Percentiles rank a stretch among this genome's conserved stretches.
These are phyloP conservation scores for Oncorhynchus clarkii DNA, from an alignment of 2,113 vertebrate species.

Conservation along the genomic window DNA sequence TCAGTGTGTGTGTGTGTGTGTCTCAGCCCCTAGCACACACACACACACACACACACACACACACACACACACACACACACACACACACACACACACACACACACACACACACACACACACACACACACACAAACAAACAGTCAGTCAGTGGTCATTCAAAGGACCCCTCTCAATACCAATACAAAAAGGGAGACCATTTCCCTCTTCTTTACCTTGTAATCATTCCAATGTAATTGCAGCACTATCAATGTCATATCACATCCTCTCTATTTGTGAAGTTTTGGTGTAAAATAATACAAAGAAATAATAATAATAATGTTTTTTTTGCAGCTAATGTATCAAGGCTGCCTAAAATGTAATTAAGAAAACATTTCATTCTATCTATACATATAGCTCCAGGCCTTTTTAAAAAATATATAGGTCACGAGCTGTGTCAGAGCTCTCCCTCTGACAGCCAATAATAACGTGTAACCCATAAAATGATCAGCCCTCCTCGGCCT, in stretches of 20 bases:
- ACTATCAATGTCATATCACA: conserved; percentile 22
- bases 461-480: conserved; percentile 76
- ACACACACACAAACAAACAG: neutral
- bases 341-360: conserved; percentile 80
- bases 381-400: conserved; percentile 74
- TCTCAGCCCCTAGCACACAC: no score
- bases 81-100: no score
- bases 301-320: no score
- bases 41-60: no score
- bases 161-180: conserved; percentile 11
- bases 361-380: conserved; percentile 78
- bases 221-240: conserved; percentile 24
- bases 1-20: neutral
- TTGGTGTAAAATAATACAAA: conserved; percentile 9
- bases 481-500: conserved; percentile 74
- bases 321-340: conserved; percentile 57
- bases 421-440: conserved; percentile 79
- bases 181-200: conserved; percentile 12
- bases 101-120: no score
- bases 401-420: conserved; percentile 65
- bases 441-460: conserved; percentile 69
- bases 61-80: no score
- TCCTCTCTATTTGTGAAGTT: conserved; percentile 43
- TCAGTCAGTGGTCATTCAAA: conserved; percentile 12
- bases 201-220: conserved; percentile 19